Percentiles rank a stretch among this genome's conserved stretches.
These are phyloP conservation scores for Neopelma chrysocephalum DNA, from an alignment of 2,797 vertebrate genomes.

Conservation along the genomic window DNA sequence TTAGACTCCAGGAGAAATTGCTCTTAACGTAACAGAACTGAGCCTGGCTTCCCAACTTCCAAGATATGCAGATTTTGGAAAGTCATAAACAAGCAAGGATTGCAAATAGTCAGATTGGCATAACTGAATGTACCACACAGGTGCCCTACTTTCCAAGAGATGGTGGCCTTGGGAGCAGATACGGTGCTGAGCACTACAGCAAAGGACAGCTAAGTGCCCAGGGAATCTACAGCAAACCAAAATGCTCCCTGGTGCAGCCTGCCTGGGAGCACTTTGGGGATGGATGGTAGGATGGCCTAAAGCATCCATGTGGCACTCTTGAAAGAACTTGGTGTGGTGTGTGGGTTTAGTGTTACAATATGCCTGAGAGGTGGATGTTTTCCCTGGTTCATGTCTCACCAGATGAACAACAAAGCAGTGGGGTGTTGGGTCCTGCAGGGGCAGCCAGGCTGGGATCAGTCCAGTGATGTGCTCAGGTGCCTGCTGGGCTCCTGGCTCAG, in stretches of 20 bases:
- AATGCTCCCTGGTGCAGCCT: background rate
- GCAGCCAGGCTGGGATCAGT: background rate
- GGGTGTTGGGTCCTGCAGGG: background rate
- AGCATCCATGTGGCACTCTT: background rate
- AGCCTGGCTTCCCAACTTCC: background rate
- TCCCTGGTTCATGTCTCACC: background rate
- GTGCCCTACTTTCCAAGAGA: background rate
- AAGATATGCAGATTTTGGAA: background rate
- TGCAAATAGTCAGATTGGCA: background rate
- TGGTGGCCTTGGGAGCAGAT: background rate
- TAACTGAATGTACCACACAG: background rate
- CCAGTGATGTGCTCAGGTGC: background rate
- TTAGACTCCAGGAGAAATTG: background rate
- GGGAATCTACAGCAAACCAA: background rate
- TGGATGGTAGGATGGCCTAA: background rate
- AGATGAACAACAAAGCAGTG: background rate
- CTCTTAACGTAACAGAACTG: background rate
- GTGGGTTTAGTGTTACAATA: background rate
- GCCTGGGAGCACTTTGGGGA: background rate
- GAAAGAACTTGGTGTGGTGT: background rate
- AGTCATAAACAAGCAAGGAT: background rate
- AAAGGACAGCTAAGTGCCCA: background rate
- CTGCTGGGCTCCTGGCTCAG: background rate
- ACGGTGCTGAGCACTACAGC: background rate
- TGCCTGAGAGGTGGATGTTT: fast-evolving